These are phyloP conservation scores for Chlamydotis undulata DNA, from an alignment of 2,113 vertebrate species.

Conservation along the genomic window DNA sequence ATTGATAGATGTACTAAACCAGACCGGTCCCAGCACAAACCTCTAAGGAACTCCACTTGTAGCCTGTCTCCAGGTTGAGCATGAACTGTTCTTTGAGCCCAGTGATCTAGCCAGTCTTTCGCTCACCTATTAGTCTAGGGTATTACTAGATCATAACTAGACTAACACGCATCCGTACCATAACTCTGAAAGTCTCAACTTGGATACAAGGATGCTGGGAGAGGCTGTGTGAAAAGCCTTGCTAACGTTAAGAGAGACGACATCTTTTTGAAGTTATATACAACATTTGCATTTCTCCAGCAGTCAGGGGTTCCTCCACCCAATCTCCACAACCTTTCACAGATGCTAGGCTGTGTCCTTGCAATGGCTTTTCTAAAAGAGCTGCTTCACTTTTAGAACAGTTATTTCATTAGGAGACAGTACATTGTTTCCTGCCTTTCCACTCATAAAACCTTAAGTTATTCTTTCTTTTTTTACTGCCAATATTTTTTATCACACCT, in stretches of 20 bases:
- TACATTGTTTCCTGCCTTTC: not conserved
- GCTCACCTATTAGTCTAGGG: not conserved
- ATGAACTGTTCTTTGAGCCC: not conserved
- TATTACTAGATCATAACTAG: not conserved
- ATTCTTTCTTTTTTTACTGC: not conserved
- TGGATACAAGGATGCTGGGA: not conserved
- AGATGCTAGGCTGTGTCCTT: not conserved
- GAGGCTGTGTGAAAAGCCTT: not conserved
- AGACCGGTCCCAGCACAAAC: not conserved
- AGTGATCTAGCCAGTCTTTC: not conserved
- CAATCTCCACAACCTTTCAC: not conserved
- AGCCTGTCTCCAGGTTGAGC: not conserved
- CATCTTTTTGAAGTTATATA: not conserved
- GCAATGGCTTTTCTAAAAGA: not conserved
- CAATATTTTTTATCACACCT: not conserved
- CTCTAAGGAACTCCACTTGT: not conserved
- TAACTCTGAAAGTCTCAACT: not conserved
- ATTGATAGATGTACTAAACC: too few species aligned
- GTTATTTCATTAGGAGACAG: not conserved
- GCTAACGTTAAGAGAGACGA: not conserved
- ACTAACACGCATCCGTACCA: not conserved
- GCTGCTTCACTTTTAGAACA: not conserved
- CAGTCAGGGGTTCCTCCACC: not conserved
- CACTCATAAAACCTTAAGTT: not conserved
- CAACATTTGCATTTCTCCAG: not conserved